These are phyloP conservation scores for Rhingia campestris DNA, from an alignment of 2,888 invertebrate species.

Conservation along the genomic window DNA sequence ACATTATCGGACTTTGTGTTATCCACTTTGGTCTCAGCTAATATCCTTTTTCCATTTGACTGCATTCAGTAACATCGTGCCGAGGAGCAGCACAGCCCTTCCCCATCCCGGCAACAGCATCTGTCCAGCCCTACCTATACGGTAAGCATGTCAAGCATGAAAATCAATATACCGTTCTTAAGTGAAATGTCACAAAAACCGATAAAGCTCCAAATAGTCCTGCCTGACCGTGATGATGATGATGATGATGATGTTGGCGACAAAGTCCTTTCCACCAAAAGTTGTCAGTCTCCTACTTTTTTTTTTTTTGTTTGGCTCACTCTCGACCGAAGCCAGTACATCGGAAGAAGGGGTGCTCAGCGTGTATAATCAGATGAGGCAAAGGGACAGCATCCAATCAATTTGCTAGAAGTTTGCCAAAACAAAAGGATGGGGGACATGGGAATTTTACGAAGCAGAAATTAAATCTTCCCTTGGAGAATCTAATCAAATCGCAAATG, in stretches of 20 bases:
- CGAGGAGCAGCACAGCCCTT: not conserved
- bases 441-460: slow-evolving; percentile 38
- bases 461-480: slow-evolving; percentile 56
- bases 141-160: slow-evolving; percentile 61
- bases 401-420: slow-evolving; percentile 50
- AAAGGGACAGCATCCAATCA: slow-evolving; percentile 52
- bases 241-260: slow-evolving; percentile 39
- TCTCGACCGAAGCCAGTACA: slow-evolving; percentile 1
- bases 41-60: slow-evolving; percentile 72
- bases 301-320: not conserved
- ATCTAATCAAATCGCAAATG: slow-evolving; percentile 60
- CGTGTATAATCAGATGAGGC: slow-evolving; percentile 53
- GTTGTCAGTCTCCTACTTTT: slow-evolving; percentile 30
- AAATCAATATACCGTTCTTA: slow-evolving; percentile 72
- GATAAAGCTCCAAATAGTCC: slow-evolving; percentile 50
- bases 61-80: slow-evolving; percentile 32
- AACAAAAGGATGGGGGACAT: slow-evolving; percentile 36
- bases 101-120: slow-evolving; percentile 13
- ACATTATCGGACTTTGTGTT: not conserved
- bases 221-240: slow-evolving; percentile 37
- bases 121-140: slow-evolving; percentile 28
- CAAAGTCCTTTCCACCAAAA: slow-evolving; percentile 55
- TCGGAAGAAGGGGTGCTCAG: not conserved
- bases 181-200: slow-evolving; percentile 59
- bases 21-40: slow-evolving; percentile 33